phyloP scores from a whole-genome alignment of 1,140 invertebrate species.

The Heliconius melpomene region DNA sequence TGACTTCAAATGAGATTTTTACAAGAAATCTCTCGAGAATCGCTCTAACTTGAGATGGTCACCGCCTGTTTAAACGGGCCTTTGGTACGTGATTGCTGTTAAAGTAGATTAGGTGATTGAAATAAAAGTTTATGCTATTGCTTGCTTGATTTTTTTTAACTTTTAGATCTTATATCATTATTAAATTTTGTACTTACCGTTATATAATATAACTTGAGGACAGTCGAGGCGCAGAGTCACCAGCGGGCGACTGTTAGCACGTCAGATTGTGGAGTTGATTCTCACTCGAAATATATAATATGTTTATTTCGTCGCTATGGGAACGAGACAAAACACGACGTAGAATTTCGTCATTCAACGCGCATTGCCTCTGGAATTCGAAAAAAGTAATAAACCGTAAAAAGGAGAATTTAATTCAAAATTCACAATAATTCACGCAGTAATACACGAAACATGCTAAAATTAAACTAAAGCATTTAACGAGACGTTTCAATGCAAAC shows the following conservation, averaged over 20 bases:
- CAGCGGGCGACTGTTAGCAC: too few relatives aligned
- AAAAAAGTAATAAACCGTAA: background rate
- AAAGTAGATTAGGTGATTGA: background rate
- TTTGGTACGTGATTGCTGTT: background rate
- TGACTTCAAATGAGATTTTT: constrained; percentile 39
- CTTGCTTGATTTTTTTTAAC: background rate
- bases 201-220: too few relatives aligned
- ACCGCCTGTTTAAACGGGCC: background rate
- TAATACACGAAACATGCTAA: background rate
- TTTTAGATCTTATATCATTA: background rate
- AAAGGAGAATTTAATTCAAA: background rate
- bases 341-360: too few relatives aligned
- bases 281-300: too few relatives aligned
- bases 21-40: constrained; percentile 32
- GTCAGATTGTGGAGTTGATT: too few relatives aligned
- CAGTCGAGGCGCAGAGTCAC: too few relatives aligned
- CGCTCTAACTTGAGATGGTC: constrained; percentile 10
- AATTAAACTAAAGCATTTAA: background rate
- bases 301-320: too few relatives aligned
- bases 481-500: background rate
- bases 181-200: too few relatives aligned
- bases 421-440: background rate
- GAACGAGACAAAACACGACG: too few relatives aligned
- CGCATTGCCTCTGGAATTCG: too few relatives aligned
- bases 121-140: background rate